Evolutionary conservation across 1,140 invertebrate species (phyloP), one percentile per base, ranked within the genome.

Genomic region (Pogonus chalceus): DNA sequence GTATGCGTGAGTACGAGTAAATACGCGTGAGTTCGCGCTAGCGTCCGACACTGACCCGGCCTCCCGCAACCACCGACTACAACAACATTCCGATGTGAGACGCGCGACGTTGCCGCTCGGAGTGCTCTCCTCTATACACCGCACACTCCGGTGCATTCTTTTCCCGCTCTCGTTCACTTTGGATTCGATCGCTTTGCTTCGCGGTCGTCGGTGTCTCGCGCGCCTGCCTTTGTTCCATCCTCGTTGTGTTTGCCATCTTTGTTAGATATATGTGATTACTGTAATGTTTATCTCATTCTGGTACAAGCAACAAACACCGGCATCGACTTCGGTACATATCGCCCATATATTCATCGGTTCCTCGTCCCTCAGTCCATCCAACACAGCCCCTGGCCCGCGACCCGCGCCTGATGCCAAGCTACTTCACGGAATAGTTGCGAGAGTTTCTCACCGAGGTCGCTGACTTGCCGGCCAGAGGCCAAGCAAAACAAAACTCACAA

Each of bases 361-460:
- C 37, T 43, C 37, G 3, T 18, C 18, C n/a, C n/a, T n/a, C n/a
- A n/a, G n/a, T n/a, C n/a, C n/a, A n/a, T n/a, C n/a, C n/a, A n/a
- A n/a, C n/a, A n/a, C n/a, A n/a, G 9, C 37, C 18, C 18, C 37
- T 10, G 7, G 3, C 37, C 37, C 37, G 9, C 37, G 37, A 7
- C 37, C 7, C 37, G 37, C 37, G 37, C 7, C 37, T 16, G 37
- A 43, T 20, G 22, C 7, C 47, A 2, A 21, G 47, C 47, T 49
- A 49, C 47, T 49, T 49, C 47, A 49, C 47, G 47, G 47, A 49
- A 49, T 49, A 49, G 47, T 49, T 49, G 47, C 47, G 47, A 49
- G 47, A 49, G 47, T 49, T 49, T 49, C 47, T 49, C 47, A 49
- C 47, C 47, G 47, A 49, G 47, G 47, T 49, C 47, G 47, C 47